These are phyloP conservation scores for Caenorhabditis inopinata DNA, from an alignment of 1,140 invertebrate genomes.

Conservation along the genomic window DNA sequence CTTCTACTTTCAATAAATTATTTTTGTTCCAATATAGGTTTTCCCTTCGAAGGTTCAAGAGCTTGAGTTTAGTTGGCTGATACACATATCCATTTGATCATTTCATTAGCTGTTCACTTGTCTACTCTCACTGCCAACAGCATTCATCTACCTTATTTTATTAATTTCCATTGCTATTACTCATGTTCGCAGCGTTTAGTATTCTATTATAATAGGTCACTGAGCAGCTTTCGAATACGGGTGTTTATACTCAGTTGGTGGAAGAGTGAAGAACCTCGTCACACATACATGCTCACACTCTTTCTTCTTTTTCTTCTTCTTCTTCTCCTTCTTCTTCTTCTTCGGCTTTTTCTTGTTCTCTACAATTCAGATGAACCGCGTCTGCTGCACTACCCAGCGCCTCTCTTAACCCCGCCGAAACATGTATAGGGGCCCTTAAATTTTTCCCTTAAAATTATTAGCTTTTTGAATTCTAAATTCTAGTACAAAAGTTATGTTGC, in stretches of 20 bases:
- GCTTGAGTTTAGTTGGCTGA: too few species aligned
- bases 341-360: slow-evolving; percentile 25
- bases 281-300: slow-evolving; percentile 27
- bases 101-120: slow-evolving; percentile 8
- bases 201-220: slow-evolving; percentile 26
- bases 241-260: slow-evolving; percentile 2
- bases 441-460: too few species aligned
- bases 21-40: too few species aligned
- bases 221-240: slow-evolving; percentile 23
- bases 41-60: too few species aligned
- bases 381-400: background rate
- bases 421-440: background rate
- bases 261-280: background rate
- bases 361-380: slow-evolving; percentile 10
- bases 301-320: slow-evolving; percentile 1
- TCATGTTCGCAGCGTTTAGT: slow-evolving; percentile 20
- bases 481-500: too few species aligned
- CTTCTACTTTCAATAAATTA: too few species aligned
- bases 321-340: slow-evolving; percentile 20
- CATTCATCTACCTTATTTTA: background rate
- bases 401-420: background rate
- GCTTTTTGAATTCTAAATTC: too few species aligned
- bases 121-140: background rate
- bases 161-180: background rate
- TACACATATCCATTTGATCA: background rate